A percentile compares a stretch with the other conserved stretches of the same genome.
phyloP scores from a whole-genome alignment of 2,888 invertebrate species.

The Heliconius ismenius region DNA sequence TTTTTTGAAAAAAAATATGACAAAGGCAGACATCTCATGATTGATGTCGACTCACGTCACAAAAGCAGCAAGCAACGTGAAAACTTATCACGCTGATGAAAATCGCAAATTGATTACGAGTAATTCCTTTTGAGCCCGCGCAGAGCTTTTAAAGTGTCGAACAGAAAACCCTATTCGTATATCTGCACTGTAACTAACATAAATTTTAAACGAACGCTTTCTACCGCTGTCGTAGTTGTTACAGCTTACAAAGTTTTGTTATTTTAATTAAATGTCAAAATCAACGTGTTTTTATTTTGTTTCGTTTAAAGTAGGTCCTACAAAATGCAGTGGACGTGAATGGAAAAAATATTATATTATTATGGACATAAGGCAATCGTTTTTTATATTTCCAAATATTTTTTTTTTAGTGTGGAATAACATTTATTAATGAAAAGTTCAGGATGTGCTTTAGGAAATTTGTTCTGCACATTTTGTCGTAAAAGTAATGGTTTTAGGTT shows the following conservation, averaged over 20 bases:
- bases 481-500: no score
- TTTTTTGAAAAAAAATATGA: not conserved
- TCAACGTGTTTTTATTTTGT: constrained; percentile 5
- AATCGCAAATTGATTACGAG: constrained; percentile 47
- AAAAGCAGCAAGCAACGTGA: constrained; percentile 18
- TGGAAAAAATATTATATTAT: no score
- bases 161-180: not conserved
- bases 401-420: no score
- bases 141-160: constrained; percentile 4
- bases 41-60: constrained; percentile 56
- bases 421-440: no score
- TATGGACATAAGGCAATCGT: no score
- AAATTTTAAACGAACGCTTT: constrained; percentile 12
- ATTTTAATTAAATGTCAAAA: constrained; percentile 4
- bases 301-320: not conserved
- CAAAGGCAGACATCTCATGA: constrained; percentile 47
- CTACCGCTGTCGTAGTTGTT: constrained; percentile 5
- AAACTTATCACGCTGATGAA: constrained; percentile 55
- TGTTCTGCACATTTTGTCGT: no score
- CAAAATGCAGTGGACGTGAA: not conserved
- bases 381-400: no score
- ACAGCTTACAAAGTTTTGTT: constrained; percentile 2
- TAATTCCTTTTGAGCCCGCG: constrained; percentile 37
- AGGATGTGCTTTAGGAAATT: no score
- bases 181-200: constrained; percentile 6